Percentiles rank a stretch among this genome's conserved stretches.
Evolutionary conservation across 2,797 vertebrate species (phyloP).

Genomic region (Mormyrops boulengeri): DNA sequence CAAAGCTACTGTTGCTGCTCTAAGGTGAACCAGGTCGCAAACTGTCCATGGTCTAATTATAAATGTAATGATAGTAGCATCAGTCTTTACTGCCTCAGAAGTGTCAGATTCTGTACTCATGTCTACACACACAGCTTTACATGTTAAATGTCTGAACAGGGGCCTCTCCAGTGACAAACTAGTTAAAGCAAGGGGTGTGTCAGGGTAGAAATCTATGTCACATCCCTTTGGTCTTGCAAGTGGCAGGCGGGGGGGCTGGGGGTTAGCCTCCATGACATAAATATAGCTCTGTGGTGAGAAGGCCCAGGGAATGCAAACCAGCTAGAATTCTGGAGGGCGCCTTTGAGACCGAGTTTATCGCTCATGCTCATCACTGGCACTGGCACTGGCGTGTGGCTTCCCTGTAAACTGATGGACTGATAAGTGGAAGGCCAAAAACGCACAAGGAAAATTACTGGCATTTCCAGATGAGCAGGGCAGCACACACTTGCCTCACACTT

Average conservation of each 20-base stretch:
- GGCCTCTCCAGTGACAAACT: not conserved
- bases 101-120: not conserved
- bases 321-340: not conserved
- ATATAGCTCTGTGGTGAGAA: not conserved
- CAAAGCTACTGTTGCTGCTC: not conserved
- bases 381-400: not conserved
- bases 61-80: not conserved
- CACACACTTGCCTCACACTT: not conserved
- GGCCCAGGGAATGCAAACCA: not conserved
- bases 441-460: not conserved
- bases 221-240: not conserved
- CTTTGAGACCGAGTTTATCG: not conserved
- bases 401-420: not conserved
- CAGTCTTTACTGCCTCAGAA: not conserved
- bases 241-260: not conserved
- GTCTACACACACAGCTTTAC: not conserved
- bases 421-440: not conserved
- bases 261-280: not conserved
- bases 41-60: not conserved
- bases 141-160: not conserved
- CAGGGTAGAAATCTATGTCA: not conserved
- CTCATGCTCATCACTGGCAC: not conserved
- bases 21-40: not conserved
- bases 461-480: not conserved
- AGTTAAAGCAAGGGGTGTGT: not conserved